Evolutionary conservation across 1,140 invertebrate species (phyloP).

Genomic region (Orius insidiosus): DNA sequence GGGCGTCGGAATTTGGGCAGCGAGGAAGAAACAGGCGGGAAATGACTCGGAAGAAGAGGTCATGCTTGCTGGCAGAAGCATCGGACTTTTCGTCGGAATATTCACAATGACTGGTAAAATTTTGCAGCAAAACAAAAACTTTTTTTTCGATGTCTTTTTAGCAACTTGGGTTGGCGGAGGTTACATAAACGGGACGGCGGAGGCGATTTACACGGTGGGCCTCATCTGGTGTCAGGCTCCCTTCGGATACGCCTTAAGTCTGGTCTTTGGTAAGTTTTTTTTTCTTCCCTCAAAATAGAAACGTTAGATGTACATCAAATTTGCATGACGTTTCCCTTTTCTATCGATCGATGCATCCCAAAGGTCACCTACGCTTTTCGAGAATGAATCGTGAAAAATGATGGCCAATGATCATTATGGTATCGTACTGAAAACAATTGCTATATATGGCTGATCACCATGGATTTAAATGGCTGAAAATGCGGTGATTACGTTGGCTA

Average conservation of each 20-base stretch:
- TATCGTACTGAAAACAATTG: too few relatives aligned
- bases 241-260: conserved; percentile 86
- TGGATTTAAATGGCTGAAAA: too few relatives aligned
- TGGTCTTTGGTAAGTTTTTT: conserved; percentile 67
- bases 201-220: conserved; percentile 81
- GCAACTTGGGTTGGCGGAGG: conserved; percentile 98
- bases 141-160: conserved; percentile 24
- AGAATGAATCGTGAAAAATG: too few relatives aligned
- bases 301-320: too few relatives aligned
- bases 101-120: conserved; percentile 90
- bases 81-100: conserved; percentile 89
- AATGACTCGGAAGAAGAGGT: conserved; percentile 87
- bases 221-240: conserved; percentile 94
- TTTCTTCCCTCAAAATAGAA: neutral
- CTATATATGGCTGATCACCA: too few relatives aligned
- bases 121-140: neutral
- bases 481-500: too few relatives aligned
- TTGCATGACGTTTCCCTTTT: too few relatives aligned
- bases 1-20: conserved; percentile 88
- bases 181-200: conserved; percentile 96
- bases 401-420: too few relatives aligned
- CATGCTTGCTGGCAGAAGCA: conserved; percentile 89
- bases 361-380: too few relatives aligned
- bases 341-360: too few relatives aligned
- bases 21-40: conserved; percentile 67